Base-by-base conservation (phyloP, 2,888 invertebrate species). In the Orgyia antiqua region DNA sequence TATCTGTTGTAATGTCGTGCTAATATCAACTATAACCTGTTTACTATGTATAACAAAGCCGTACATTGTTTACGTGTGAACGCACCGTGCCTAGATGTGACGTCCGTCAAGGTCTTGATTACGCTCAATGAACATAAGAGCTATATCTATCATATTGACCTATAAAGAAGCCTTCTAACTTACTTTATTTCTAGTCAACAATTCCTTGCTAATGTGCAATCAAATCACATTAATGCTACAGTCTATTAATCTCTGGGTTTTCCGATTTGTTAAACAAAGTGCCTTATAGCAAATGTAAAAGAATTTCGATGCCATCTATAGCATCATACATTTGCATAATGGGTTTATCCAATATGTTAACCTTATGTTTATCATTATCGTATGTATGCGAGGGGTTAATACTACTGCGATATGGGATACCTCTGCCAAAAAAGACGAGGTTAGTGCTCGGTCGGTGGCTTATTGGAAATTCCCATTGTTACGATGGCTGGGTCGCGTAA, bases 61-160 rank as follows among this genome's bases (percentile, higher is more conserved):
- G 49, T 53, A 63, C 67, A 64, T 68, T 72, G 76, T 73, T 74
- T 70, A 72, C 75, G 70, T 68, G 69, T 58, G 65, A 67, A 66
- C 60, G 61, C 53, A 58, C 59, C 53, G 54, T 35, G 51, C 39
- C 51, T 41, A 35, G 44, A 45, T 36, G 45, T 63, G 67, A 64
- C 65, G 62, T 56, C 37, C 52, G 30, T 56, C 77, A 72, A 78
- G 71, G 75, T 60, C 68, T 67, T 44, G 31, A 52, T 45, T 64
- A 61, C 63, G 59, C 49, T 68, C 65, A 63, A 65, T 62, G 62
- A 42, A 60, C 45, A 36, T 34, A 27, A 39, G 37, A 44, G n/a
- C 32, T 31, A 43, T 28, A 17, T 38, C 13, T 27, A 15, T 12
- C n/a, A 11, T 27, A 15, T 21, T 10, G 36, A 24, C 11, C 17